These are phyloP conservation scores for Rhopilema esculentum DNA, from an alignment of 30 jellyfish, hydroid and myxozoan species.

Conservation along the genomic window DNA sequence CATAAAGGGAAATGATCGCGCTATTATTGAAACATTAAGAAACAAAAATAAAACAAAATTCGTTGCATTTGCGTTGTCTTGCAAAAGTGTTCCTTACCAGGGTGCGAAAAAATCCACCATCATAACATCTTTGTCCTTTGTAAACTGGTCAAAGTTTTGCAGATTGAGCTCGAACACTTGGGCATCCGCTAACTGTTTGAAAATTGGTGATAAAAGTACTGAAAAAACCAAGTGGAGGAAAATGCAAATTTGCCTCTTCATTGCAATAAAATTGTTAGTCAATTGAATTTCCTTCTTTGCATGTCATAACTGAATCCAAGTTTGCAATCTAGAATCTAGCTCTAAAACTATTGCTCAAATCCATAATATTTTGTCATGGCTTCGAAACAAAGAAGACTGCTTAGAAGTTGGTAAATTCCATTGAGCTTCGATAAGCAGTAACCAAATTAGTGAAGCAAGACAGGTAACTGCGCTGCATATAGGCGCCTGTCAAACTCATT, in stretches of 20 bases:
- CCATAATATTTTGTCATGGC: background rate
- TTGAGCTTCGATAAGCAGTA: constrained; percentile 81
- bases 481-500: constrained; percentile 74
- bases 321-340: background rate
- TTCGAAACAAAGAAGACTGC: background rate
- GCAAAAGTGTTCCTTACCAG: constrained; percentile 70
- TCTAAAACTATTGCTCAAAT: background rate
- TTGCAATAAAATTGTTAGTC: constrained; percentile 8
- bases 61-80: too few relatives aligned
- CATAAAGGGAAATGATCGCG: too few relatives aligned
- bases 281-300: background rate
- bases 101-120: constrained; percentile 93
- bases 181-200: constrained; percentile 30
- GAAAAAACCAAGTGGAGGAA: background rate
- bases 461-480: constrained; percentile 10
- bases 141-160: constrained; percentile 85
- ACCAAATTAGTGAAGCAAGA: constrained; percentile 77
- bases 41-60: too few relatives aligned
- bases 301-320: background rate
- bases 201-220: background rate
- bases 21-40: too few relatives aligned
- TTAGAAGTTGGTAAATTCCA: constrained; percentile 46
- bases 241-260: background rate
- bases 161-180: constrained; percentile 88
- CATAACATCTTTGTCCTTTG: constrained; percentile 98